phyloP scores from a whole-genome alignment of 1,140 invertebrate genomes.

The Microplitis demolitor region DNA sequence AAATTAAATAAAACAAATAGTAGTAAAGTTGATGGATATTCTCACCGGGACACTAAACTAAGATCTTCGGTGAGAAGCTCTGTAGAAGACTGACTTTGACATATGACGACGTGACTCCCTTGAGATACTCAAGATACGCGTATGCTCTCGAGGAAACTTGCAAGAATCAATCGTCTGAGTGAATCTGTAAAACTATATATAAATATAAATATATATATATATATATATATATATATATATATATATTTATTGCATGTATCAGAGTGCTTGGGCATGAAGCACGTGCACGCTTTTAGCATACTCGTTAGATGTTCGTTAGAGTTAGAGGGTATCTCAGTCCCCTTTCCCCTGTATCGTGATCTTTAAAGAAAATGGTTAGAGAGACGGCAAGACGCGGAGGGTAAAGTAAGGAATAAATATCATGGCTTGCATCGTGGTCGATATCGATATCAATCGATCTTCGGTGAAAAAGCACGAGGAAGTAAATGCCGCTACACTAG shows the following conservation, averaged over 20 bases:
- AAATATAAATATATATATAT: neutral
- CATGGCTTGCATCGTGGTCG: constrained; percentile 16
- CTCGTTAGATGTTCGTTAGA: constrained; percentile 37
- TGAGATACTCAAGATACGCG: constrained; percentile 22
- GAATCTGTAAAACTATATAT: neutral
- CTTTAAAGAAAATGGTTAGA: constrained; percentile 17
- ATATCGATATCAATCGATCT: constrained; percentile 29
- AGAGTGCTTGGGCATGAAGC: constrained; percentile 42
- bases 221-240: neutral
- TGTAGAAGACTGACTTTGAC: constrained; percentile 27
- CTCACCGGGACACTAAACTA: too few species aligned
- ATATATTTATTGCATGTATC: constrained; percentile 32
- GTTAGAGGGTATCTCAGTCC: constrained; percentile 30
- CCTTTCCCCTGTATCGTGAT: constrained; percentile 14
- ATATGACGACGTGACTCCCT: constrained; percentile 27
- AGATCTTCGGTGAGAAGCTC: too few species aligned
- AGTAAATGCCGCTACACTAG: constrained; percentile 21
- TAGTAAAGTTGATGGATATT: neutral
- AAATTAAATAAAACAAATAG: neutral
- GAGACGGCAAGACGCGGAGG: constrained; percentile 12
- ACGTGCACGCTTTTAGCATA: constrained; percentile 43
- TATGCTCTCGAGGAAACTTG: constrained; percentile 11
- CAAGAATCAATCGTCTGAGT: constrained; percentile 11
- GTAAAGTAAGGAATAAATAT: neutral
- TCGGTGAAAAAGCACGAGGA: constrained; percentile 25